These are phyloP conservation scores for Trachymyrmex cornetzi DNA, from an alignment of 1,140 invertebrate genomes.

Conservation along the genomic window DNA sequence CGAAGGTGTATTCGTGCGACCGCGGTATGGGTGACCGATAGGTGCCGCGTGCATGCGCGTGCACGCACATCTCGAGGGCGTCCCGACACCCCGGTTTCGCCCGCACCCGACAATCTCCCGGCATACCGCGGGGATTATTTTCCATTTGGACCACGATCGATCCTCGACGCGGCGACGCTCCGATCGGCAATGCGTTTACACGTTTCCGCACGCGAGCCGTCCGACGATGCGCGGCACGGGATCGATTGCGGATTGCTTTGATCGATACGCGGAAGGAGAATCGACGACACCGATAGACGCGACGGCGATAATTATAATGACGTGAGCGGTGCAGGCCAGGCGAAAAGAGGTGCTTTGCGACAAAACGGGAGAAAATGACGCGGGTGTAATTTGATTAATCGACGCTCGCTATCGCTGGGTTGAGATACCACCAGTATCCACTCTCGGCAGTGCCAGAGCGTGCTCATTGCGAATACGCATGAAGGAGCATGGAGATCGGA, in stretches of 20 bases:
- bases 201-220: neutral
- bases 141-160: conserved; percentile 41
- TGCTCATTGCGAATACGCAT: conserved; percentile 24
- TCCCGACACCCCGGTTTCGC: neutral
- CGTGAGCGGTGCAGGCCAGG: neutral
- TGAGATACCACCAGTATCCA: neutral
- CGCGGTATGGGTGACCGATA: conserved; percentile 45
- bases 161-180: neutral
- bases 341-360: conserved; percentile 17
- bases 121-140: conserved; percentile 12
- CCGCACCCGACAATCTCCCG: neutral
- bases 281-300: neutral
- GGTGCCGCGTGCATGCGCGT: conserved; percentile 61
- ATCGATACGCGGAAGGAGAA: conserved; percentile 27
- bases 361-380: conserved; percentile 43
- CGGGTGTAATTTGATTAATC: conserved; percentile 45
- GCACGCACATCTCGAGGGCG: conserved; percentile 38
- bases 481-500: neutral
- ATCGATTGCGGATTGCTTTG: conserved; percentile 33
- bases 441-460: neutral
- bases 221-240: neutral
- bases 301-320: conserved; percentile 18
- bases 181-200: conserved; percentile 9
- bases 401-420: conserved; percentile 44
- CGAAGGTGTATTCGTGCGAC: conserved; percentile 53